Evolutionary conservation across 2,113 vertebrate genomes (phyloP), one percentile per base, ranked within the genome.

Genomic region (Syrrhaptes paradoxus): DNA sequence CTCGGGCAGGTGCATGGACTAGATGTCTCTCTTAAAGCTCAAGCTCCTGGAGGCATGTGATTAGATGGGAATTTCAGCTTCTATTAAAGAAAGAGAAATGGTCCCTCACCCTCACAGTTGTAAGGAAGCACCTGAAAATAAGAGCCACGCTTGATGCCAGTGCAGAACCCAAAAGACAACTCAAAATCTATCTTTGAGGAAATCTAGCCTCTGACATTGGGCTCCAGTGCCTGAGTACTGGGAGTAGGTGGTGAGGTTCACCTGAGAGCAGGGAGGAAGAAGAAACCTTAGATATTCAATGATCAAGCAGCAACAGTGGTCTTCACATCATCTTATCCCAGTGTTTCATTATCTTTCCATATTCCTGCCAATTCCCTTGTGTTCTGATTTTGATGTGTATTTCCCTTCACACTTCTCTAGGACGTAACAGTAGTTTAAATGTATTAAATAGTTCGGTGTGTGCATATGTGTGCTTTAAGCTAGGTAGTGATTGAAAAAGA

Each of bases 61-160:
- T 96, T 96, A 97, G 95, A 90, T 94, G 72, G 83, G 92, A 88
- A 96, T 94, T 93, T 96, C 85, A 95, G 82, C 93, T 90, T 95
- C 95, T 91, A 71, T 96, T 97, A 97, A 91, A 90, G 95, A 90
- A 94, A 96, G 95, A 96, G 90, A 95, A 96, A 96, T 96, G 87
- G 79, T 94, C 43, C 55, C 77, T 96, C 68, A 55, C n/a, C 62
- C 62, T 95, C 61, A 28, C 38, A 38, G 85, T 72, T 94, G 88
- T 87, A 81, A 89, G 70, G 86, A 93, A 89, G 77, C 62, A 81
- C 70, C 93, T 79, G 90, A 78, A 96, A 94, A 89, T 75, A 61
- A 75, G 66, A 90, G n/a, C 61, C 29, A 57, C 17, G 1, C 90
- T 86, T 90, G 83, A 75, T 93, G 61, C 58, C 65, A 49, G 31